Evolutionary conservation across 2,113 vertebrate species (phyloP).

Genomic region (Tauraco erythrolophus): DNA sequence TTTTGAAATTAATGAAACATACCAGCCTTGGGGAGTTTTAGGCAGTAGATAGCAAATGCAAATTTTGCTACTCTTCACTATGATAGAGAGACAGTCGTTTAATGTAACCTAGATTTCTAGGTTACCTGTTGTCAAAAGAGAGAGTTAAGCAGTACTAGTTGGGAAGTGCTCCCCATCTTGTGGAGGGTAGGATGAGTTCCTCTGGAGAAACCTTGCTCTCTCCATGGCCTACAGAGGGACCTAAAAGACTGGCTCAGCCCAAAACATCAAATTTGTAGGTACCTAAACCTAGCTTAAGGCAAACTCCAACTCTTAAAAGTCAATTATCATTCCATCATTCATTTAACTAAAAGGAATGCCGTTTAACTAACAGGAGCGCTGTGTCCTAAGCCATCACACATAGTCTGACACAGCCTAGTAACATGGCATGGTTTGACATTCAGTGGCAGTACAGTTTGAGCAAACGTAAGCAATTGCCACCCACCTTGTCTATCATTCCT

Average conservation of each 20-base stretch:
- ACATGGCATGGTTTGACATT: not conserved
- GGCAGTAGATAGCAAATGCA: not conserved
- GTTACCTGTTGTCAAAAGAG: not conserved
- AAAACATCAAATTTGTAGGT: not conserved
- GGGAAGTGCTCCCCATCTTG: not conserved
- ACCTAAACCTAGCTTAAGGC: not conserved
- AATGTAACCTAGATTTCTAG: not conserved
- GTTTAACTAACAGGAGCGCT: not conserved
- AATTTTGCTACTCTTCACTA: not conserved
- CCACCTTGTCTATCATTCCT: constrained; percentile 35
- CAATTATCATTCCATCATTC: not conserved
- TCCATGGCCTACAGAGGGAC: not conserved
- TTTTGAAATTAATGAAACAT: not conserved
- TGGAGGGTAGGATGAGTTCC: not conserved
- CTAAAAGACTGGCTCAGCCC: not conserved
- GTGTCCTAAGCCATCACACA: not conserved
- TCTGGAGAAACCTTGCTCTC: not conserved
- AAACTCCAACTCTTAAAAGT: not conserved
- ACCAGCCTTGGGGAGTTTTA: not conserved
- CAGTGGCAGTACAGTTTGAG: not conserved
- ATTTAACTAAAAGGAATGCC: not conserved
- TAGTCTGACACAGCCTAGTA: not conserved
- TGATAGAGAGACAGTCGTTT: not conserved
- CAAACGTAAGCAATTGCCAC: constrained; percentile 33
- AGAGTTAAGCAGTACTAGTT: not conserved